These are phyloP conservation scores for Muntiacus muntjak DNA, from an alignment of 2,113 vertebrate species.

Conservation along the genomic window DNA sequence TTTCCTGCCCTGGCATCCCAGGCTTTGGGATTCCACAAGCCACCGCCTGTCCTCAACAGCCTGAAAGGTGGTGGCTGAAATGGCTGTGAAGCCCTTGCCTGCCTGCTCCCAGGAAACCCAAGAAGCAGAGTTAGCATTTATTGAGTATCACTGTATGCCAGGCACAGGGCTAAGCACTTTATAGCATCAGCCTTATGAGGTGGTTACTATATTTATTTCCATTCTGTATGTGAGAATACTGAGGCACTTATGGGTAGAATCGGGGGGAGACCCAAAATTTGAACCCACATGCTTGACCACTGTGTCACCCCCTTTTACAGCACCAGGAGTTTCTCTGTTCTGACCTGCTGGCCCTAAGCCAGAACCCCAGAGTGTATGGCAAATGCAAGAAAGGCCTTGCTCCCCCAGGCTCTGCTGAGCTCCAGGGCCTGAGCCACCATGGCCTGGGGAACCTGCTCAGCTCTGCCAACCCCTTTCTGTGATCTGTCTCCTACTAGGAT, in stretches of 20 bases:
- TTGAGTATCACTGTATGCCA: fast-evolving
- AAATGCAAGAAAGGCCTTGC: not conserved
- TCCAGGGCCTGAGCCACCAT: not conserved
- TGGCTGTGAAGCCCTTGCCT: not conserved
- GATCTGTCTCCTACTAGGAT: not conserved
- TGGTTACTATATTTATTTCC: not conserved
- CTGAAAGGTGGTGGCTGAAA: not conserved
- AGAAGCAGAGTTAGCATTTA: not conserved
- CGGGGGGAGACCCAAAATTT: fast-evolving
- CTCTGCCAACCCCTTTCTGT: not conserved
- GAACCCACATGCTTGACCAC: not conserved
- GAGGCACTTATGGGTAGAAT: not conserved
- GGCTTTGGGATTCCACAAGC: not conserved
- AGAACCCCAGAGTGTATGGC: not conserved
- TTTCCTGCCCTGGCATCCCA: not conserved
- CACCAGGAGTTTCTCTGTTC: not conserved
- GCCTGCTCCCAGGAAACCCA: not conserved
- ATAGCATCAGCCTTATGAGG: fast-evolving
- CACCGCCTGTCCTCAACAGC: not conserved
- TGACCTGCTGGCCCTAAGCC: not conserved
- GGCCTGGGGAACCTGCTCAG: not conserved
- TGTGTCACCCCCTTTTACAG: not conserved
- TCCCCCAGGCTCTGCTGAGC: not conserved
- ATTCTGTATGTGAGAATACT: not conserved
- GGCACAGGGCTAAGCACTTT: not conserved